Conservation (phyloP, 2,888 invertebrate species). For the Mantis religiosa region DNA sequence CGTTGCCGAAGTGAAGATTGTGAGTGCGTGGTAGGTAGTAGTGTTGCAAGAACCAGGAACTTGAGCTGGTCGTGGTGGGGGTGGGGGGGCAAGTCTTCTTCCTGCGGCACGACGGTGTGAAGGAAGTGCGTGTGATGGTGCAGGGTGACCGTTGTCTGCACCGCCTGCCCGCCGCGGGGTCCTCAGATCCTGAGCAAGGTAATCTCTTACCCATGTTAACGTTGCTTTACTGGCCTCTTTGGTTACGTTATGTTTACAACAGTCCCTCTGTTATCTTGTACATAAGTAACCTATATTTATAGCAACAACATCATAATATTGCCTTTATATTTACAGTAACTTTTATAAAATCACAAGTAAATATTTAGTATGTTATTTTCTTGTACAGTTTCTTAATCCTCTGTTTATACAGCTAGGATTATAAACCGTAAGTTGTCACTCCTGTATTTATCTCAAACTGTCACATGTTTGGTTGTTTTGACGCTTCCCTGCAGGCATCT, state of each 20-base stretch:
- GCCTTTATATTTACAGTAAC: not conserved
- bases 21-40: not conserved
- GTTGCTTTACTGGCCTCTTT: not conserved
- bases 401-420: not conserved
- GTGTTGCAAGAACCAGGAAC: not conserved
- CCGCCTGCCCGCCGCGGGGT: not conserved
- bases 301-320: not conserved
- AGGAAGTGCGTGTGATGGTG: not conserved
- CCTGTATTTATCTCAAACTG: not conserved
- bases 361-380: not conserved
- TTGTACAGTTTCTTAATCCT: not conserved
- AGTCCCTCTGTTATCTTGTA: not conserved
- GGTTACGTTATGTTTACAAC: not conserved
- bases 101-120: not conserved
- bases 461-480: not conserved
- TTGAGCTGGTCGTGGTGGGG: not conserved
- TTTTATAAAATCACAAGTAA: not conserved
- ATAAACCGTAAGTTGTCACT: not conserved
- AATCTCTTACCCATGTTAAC: not conserved
- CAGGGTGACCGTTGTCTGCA: not conserved
- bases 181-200: not conserved
- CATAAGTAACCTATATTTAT: not conserved
- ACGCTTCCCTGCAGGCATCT: not conserved
- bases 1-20: not conserved
- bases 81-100: not conserved